These are phyloP conservation scores for Drosophila helvetica DNA, from an alignment of 2,888 invertebrate genomes.

Conservation along the genomic window DNA sequence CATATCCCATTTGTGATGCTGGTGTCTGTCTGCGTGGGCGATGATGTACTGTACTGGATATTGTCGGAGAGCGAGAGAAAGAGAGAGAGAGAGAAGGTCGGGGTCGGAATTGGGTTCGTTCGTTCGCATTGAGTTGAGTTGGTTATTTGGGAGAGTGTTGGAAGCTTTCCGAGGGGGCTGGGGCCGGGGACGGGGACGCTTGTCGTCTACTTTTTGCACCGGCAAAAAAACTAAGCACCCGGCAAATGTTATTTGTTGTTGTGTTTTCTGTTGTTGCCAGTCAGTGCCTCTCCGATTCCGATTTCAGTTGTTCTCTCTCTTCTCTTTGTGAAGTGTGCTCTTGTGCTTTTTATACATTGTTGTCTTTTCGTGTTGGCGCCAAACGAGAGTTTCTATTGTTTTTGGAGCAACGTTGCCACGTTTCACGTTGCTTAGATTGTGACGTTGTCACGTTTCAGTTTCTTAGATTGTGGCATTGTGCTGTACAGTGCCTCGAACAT, in stretches of 20 bases:
- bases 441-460: slow-evolving; percentile 45
- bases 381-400: slow-evolving; percentile 53
- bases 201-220: slow-evolving; percentile 60
- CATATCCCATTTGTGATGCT: slow-evolving; percentile 35
- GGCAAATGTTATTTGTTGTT: slow-evolving; percentile 61
- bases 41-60: slow-evolving; percentile 35
- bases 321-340: slow-evolving; percentile 24
- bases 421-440: slow-evolving; percentile 52
- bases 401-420: slow-evolving; percentile 57
- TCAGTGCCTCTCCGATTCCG: background rate
- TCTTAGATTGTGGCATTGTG: slow-evolving; percentile 38
- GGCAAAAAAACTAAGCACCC: slow-evolving; percentile 74
- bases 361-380: slow-evolving; percentile 66
- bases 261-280: background rate
- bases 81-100: slow-evolving; percentile 27
- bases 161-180: slow-evolving; percentile 42
- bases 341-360: slow-evolving; percentile 44
- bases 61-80: slow-evolving; percentile 19
- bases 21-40: slow-evolving; percentile 26
- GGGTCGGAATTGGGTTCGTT: slow-evolving; percentile 12
- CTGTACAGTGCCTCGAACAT: background rate
- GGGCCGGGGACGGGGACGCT: slow-evolving; percentile 32
- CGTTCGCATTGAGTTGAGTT: slow-evolving; percentile 1
- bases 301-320: slow-evolving; percentile 30
- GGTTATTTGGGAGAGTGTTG: slow-evolving; percentile 16